Conservation (phyloP, 2,888 invertebrate genomes). For the Rotaria magnacalcarata region DNA sequence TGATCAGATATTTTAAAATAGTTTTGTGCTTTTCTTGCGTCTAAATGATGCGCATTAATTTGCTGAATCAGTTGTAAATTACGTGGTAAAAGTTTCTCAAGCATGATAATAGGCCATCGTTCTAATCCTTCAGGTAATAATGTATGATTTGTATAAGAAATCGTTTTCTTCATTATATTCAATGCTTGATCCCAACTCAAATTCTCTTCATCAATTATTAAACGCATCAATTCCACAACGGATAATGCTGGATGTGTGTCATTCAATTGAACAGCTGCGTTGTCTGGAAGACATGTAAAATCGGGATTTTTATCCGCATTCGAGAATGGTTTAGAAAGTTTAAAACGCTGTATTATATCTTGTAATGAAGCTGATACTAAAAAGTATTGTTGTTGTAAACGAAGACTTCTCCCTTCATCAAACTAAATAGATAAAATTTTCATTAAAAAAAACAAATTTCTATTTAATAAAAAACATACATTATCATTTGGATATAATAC, state of each 20-base stretch:
- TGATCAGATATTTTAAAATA: background rate
- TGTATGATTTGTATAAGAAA: conserved; percentile 98
- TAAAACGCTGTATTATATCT: conserved; percentile 91
- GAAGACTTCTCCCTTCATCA: conserved; percentile 86
- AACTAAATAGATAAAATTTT: background rate
- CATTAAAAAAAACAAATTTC: background rate
- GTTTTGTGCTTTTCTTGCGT: conserved; percentile 56
- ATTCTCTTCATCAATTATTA: conserved; percentile 85
- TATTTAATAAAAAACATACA: conserved; percentile 51
- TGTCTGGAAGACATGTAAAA: conserved; percentile 83
- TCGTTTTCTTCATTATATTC: conserved; percentile 77
- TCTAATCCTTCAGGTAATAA: conserved; percentile 94
- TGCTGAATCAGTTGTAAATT: conserved; percentile 96
- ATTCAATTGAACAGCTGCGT: conserved; percentile 90
- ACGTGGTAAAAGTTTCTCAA: conserved; percentile 82
- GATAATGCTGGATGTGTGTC: conserved; percentile 97
- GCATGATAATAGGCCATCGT: conserved; percentile 80
- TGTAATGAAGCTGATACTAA: conserved; percentile 92
- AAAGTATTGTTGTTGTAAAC: conserved; percentile 97
- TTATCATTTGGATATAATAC: conserved; percentile 99
- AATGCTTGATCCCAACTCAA: conserved; percentile 85
- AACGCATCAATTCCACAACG: conserved; percentile 90
- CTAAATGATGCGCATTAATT: conserved; percentile 67
- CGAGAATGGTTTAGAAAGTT: conserved; percentile 83
- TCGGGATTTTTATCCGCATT: conserved; percentile 78